Conservation (phyloP, 2,797 vertebrate genomes). For the Lepidocolaptes lacrymiger region DNA sequence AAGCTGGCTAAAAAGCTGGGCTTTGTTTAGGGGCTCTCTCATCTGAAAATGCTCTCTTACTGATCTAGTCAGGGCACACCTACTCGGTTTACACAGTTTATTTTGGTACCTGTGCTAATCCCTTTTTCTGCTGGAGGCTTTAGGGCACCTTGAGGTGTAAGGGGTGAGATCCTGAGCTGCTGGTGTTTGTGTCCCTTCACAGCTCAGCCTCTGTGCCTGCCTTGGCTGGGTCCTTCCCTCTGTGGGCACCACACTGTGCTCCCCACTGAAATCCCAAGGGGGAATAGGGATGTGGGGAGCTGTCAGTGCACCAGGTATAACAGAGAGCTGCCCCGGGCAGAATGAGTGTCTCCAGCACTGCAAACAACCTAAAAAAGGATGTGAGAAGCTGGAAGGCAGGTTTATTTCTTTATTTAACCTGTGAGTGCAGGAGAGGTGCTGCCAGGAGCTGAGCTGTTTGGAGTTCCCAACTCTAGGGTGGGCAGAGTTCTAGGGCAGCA, state of each 20-base stretch:
- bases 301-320: fast-evolving
- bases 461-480: too few species aligned
- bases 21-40: neutral
- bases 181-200: neutral
- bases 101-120: neutral
- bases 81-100: neutral
- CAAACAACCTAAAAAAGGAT: fast-evolving
- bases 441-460: neutral
- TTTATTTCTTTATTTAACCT: too few species aligned
- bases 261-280: neutral
- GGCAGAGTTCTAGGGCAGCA: neutral
- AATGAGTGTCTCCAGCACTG: neutral
- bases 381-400: neutral
- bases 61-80: neutral
- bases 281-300: neutral
- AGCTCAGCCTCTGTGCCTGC: neutral
- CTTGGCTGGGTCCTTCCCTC: neutral
- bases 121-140: neutral
- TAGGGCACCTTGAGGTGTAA: neutral
- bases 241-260: neutral
- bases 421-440: neutral
- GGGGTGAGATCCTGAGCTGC: neutral
- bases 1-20: neutral
- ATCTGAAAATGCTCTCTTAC: neutral
- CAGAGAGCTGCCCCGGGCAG: too few species aligned